These are phyloP conservation scores for Drosophila stalkeri DNA, from an alignment of 2,888 invertebrate genomes.

Conservation along the genomic window DNA sequence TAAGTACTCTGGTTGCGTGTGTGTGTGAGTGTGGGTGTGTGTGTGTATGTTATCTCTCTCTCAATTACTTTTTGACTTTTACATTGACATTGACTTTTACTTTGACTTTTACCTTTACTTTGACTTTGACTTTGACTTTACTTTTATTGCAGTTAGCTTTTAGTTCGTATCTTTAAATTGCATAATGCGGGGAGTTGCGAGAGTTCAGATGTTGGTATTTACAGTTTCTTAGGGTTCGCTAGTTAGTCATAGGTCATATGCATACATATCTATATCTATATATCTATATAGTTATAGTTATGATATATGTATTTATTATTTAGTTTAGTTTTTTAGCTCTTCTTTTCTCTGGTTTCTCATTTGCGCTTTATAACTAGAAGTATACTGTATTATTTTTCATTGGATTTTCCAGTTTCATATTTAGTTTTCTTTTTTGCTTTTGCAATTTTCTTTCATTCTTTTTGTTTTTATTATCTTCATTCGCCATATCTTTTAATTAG, in stretches of 20 bases:
- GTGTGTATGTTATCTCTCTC: not conserved
- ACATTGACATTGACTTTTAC: slow-evolving; percentile 2
- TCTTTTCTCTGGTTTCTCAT: not conserved
- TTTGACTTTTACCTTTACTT: not conserved
- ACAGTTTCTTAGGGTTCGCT: slow-evolving; percentile 58
- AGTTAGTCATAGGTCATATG: slow-evolving; percentile 58
- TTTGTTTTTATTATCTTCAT: slow-evolving; percentile 77
- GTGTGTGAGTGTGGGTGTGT: slow-evolving; percentile 6
- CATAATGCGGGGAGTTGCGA: slow-evolving; percentile 73
- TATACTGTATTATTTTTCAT: slow-evolving; percentile 64
- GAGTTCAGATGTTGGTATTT: slow-evolving; percentile 45
- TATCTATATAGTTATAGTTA: not conserved
- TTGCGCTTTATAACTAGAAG: slow-evolving; percentile 64
- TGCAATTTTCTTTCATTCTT: slow-evolving; percentile 21
- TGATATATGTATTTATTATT: slow-evolving; percentile 9
- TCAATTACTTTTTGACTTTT: not conserved
- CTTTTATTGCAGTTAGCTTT: slow-evolving; percentile 31
- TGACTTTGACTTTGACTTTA: slow-evolving; percentile 7
- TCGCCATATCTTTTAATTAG: slow-evolving; percentile 78
- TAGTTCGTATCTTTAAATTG: slow-evolving; percentile 17
- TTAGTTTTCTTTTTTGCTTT: slow-evolving; percentile 10
- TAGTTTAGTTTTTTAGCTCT: slow-evolving; percentile 13
- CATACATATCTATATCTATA: slow-evolving; percentile 23
- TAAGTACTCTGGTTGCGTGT: slow-evolving; percentile 18
- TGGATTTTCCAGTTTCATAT: slow-evolving; percentile 26